Evolutionary conservation across 2,113 vertebrate genomes (phyloP).

Genomic region (Nothocercus nigrocapillus): DNA sequence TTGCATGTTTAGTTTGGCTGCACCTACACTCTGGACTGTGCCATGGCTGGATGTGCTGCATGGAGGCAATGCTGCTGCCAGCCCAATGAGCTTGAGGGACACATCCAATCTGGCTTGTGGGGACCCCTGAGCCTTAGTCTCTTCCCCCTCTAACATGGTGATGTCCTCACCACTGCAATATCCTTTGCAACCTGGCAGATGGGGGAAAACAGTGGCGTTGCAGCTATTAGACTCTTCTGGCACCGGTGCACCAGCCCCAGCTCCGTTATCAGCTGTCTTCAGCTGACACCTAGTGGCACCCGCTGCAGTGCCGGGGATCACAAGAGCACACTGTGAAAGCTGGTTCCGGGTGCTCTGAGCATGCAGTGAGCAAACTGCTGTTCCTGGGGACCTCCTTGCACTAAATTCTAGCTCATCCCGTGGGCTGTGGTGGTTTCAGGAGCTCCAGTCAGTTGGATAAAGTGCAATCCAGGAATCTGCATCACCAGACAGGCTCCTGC

Average conservation of each 20-base stretch:
- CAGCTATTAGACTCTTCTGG: rapidly evolving
- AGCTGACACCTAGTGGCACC: background rate
- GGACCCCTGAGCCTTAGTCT: background rate
- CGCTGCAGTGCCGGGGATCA: background rate
- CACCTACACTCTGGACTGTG: background rate
- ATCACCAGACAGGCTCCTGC: background rate
- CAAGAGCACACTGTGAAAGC: background rate
- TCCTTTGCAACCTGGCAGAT: background rate
- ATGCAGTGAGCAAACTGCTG: rapidly evolving
- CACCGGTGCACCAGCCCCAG: background rate
- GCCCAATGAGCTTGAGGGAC: rapidly evolving
- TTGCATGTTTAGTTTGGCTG: background rate
- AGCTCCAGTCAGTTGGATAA: background rate
- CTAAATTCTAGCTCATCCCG: background rate
- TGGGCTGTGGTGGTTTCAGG: rapidly evolving
- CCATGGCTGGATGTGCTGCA: rapidly evolving
- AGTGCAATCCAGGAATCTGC: background rate
- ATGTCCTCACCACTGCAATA: background rate
- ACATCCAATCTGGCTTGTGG: background rate
- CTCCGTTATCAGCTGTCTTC: rapidly evolving
- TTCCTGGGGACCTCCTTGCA: background rate
- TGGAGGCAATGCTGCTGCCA: background rate
- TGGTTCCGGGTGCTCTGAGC: background rate
- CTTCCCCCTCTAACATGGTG: background rate
- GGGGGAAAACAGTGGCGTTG: background rate